These are phyloP conservation scores for Macrotis lagotis DNA, from an alignment of 2,113 vertebrate species.

Conservation along the genomic window DNA sequence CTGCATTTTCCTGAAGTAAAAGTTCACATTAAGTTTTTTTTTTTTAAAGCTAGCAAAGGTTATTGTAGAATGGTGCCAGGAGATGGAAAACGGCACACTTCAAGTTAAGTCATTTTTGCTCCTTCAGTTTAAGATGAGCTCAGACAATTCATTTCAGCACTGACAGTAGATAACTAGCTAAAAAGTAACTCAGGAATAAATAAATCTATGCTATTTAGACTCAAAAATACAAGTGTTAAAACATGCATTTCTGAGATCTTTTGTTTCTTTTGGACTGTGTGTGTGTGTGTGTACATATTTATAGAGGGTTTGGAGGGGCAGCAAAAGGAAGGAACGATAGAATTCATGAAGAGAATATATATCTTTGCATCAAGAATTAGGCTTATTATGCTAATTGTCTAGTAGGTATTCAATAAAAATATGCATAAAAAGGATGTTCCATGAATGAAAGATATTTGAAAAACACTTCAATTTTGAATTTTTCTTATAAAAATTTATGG, in stretches of 20 bases:
- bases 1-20: constrained; percentile 2
- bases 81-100: constrained; percentile 46
- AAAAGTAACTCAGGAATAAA: neutral
- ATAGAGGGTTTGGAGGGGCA: constrained; percentile 46
- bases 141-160: constrained; percentile 19
- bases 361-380: constrained; percentile 26
- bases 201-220: constrained; percentile 43
- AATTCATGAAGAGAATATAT: constrained; percentile 62
- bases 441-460: constrained; percentile 68
- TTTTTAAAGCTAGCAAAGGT: neutral
- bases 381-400: constrained; percentile 12
- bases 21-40: neutral
- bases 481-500: constrained; percentile 76
- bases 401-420: neutral
- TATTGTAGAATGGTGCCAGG: constrained; percentile 35
- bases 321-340: constrained; percentile 58
- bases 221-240: neutral
- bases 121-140: constrained; percentile 35
- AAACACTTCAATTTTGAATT: constrained; percentile 62
- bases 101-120: constrained; percentile 52
- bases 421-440: constrained; percentile 36
- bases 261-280: constrained; percentile 36
- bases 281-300: neutral
- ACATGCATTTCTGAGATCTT: constrained; percentile 19
- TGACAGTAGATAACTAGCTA: constrained; percentile 11